These are phyloP conservation scores for Cantharis rustica DNA, from an alignment of 2,888 invertebrate genomes.

Conservation along the genomic window DNA sequence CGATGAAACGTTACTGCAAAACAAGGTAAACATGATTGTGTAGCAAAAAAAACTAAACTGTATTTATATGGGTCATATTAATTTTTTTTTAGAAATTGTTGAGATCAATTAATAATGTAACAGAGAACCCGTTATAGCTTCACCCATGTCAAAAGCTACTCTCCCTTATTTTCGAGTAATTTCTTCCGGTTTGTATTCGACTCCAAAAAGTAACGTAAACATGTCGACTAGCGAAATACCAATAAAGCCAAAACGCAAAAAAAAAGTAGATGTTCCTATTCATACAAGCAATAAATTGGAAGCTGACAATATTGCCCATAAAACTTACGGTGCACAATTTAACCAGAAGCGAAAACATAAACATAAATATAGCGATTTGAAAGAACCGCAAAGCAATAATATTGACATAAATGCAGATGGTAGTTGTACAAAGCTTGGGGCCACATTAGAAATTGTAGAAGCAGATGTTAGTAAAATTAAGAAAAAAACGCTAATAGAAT, in stretches of 20 bases:
- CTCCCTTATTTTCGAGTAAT: not conserved
- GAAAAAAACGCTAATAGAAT: slow-evolving; percentile 10
- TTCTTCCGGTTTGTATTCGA: slow-evolving; percentile 21
- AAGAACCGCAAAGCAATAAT: slow-evolving; percentile 29
- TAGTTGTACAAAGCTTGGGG: not conserved
- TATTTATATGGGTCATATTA: not conserved
- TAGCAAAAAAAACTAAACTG: not conserved
- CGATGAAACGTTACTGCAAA: not conserved
- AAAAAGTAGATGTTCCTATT: slow-evolving; percentile 46
- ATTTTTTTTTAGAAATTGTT: not conserved
- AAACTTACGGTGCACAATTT: slow-evolving; percentile 46
- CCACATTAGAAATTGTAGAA: not conserved
- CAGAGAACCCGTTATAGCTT: not conserved
- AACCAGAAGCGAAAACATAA: slow-evolving; percentile 31
- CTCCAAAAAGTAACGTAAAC: slow-evolving; percentile 26
- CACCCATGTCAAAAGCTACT: not conserved
- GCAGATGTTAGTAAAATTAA: slow-evolving; percentile 1
- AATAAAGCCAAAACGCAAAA: slow-evolving; percentile 42
- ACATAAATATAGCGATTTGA: slow-evolving; percentile 33
- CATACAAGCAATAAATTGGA: slow-evolving; percentile 35
- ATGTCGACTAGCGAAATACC: slow-evolving; percentile 21
- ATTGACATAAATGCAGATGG: not conserved
- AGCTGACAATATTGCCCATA: slow-evolving; percentile 11
- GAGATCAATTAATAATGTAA: not conserved
- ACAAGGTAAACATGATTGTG: not conserved